These are phyloP conservation scores for Drosophila orena DNA, from an alignment of 1,140 invertebrate genomes.

Conservation along the genomic window DNA sequence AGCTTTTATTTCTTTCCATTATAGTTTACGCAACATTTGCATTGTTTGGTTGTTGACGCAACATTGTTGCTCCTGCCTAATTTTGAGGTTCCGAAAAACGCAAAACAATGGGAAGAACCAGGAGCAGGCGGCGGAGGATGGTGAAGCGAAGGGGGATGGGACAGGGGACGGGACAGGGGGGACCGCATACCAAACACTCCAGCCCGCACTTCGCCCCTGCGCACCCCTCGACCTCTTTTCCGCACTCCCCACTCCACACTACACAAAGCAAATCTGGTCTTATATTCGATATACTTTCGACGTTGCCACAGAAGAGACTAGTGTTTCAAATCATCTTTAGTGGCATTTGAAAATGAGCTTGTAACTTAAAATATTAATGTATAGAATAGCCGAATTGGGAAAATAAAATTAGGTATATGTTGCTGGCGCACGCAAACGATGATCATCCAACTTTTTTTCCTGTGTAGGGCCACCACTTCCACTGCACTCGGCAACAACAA, in stretches of 20 bases:
- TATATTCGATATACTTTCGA: too few relatives aligned
- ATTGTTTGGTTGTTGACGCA: conserved; percentile 45
- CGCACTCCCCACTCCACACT: conserved; percentile 64
- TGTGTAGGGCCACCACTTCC: conserved; percentile 61
- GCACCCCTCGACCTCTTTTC: conserved; percentile 14
- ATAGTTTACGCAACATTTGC: conserved; percentile 47
- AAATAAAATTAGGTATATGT: background rate
- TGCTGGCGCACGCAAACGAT: background rate
- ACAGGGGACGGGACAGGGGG: background rate
- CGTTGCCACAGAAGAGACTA: too few relatives aligned
- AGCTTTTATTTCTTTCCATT: conserved; percentile 17
- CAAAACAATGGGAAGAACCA: conserved; percentile 44
- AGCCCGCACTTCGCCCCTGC: conserved; percentile 73
- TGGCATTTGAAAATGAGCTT: too few relatives aligned
- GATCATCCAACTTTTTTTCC: background rate
- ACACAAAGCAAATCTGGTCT: background rate
- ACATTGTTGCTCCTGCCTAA: conserved; percentile 51
- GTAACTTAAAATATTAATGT: too few relatives aligned
- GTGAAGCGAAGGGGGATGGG: background rate
- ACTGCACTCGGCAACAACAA: conserved; percentile 63
- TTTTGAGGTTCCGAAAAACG: conserved; percentile 27
- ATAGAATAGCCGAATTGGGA: too few relatives aligned
- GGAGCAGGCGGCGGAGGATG: conserved; percentile 1
- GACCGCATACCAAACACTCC: conserved; percentile 78
- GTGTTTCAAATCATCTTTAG: too few relatives aligned